Base-by-base conservation (phyloP, 2,113 vertebrate genomes). In the Martes martes region DNA sequence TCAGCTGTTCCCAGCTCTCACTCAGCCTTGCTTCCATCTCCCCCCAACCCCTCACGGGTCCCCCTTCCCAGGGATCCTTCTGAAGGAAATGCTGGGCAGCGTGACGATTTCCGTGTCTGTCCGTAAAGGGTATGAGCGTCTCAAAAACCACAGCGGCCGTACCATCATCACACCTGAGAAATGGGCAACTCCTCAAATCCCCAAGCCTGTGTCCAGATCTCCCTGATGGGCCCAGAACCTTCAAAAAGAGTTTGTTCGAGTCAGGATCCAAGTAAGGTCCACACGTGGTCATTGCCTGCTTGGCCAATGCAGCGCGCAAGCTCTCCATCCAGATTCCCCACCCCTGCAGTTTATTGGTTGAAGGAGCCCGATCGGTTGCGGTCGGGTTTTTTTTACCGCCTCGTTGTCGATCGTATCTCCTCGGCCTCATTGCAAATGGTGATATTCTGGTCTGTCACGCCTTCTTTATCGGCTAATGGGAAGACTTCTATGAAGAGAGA, bases 1-100 rank as follows among this genome's bases (percentile, higher is more conserved):
- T 63, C 16, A 13, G 1, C 9, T 23, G 1, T 24, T 5, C 6
- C 2, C 79, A 23, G 0, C 3, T 21, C 39, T 0, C 0, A 0
- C 59, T 6, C n/a, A 21, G 1, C 9, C 73, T 45, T 9, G 45
- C 10, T 33, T 7, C 21, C 8, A 10, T 7, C 76, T 55, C 1
- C 21, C 21, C 33, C 2, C 7, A 4, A 9, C 6, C 15, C 33
- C 33, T n/a, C 15, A 9, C 23, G 36, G 2, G 3, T 31, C 39
- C n/a, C 9, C 65, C 69, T 0, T 1, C n/a, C 50, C 6, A 0
- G 0, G 23, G 59, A 1, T 57, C 61, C 55, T 52, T 65, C 57
- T 24, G 65, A 11, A 89, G 73, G 65, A 84, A 36, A 59, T 11
- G 69, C 14, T 50, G 24, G 36, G 21, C 18, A 14, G 19, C 23